phyloP scores from a whole-genome alignment of 1,140 invertebrate species.

The Paracyclopina nana region DNA sequence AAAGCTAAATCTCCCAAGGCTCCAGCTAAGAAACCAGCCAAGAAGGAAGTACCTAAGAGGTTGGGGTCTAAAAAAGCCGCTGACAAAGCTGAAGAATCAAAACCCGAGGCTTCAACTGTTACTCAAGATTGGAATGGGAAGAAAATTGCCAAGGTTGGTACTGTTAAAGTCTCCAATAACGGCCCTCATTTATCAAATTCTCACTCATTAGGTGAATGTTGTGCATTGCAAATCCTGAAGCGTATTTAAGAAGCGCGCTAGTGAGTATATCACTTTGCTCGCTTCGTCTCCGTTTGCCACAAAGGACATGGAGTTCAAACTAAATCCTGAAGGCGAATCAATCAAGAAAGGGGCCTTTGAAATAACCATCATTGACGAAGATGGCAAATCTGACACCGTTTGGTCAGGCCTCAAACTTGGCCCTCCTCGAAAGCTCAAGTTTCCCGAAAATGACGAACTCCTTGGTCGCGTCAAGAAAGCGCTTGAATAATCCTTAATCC shows the following conservation, averaged over 20 bases:
- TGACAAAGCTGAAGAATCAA: too few species aligned
- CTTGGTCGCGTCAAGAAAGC: background rate
- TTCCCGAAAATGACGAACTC: background rate
- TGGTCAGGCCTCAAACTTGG: slow-evolving; percentile 10
- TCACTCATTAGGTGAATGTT: background rate
- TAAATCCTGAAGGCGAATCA: background rate
- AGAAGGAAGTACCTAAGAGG: too few species aligned
- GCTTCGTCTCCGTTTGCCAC: background rate
- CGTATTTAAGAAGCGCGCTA: background rate
- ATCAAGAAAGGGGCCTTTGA: slow-evolving; percentile 8
- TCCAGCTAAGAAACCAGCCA: too few species aligned
- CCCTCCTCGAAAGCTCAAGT: slow-evolving; percentile 2
- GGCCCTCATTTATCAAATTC: background rate
- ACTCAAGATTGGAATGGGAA: too few species aligned
- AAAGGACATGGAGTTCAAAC: background rate
- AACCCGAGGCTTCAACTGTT: too few species aligned
- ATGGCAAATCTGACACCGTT: background rate
- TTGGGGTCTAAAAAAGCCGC: too few species aligned
- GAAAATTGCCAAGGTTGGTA: background rate
- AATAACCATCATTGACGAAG: background rate
- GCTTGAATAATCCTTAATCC: too few species aligned
- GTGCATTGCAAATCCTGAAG: slow-evolving; percentile 1
- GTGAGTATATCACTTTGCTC: background rate
- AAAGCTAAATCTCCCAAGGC: too few species aligned
- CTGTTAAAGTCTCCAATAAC: background rate